Evolutionary conservation across 2,113 vertebrate genomes (phyloP).

Genomic region (Sardina pilchardus): DNA sequence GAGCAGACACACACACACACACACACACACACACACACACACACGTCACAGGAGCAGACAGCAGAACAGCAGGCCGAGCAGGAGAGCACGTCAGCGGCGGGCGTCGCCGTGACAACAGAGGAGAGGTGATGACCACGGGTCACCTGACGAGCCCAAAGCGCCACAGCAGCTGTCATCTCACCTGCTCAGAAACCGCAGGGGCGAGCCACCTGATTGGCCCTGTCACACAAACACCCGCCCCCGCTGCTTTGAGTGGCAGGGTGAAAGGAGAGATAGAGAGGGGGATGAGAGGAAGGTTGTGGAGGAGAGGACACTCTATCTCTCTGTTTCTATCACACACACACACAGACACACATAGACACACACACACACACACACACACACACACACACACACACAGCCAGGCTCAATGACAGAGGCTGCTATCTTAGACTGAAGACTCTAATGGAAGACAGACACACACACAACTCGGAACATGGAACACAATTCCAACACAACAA

Average conservation of each 20-base stretch:
- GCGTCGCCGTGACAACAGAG: slow-evolving; percentile 32
- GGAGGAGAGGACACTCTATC: not conserved
- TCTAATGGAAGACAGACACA: too few species aligned
- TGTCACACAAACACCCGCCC: not conserved
- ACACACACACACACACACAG: not conserved
- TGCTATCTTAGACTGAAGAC: too few species aligned
- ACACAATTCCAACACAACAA: too few species aligned
- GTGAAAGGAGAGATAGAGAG: not conserved
- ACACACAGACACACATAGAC: too few species aligned
- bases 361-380: too few species aligned
- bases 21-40: too few species aligned
- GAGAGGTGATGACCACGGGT: slow-evolving; percentile 2
- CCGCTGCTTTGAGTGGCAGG: not conserved
- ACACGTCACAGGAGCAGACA: not conserved
- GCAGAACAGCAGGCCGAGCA: not conserved
- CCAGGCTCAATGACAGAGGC: slow-evolving; percentile 18
- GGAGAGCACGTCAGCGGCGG: not conserved
- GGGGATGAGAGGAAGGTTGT: not conserved
- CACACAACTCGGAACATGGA: too few species aligned
- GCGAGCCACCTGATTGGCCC: not conserved
- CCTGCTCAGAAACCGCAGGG: not conserved
- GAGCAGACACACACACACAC: too few species aligned
- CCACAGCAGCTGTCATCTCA: slow-evolving; percentile 18
- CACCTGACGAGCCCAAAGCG: not conserved
- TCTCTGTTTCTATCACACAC: not conserved